Evolutionary conservation across 2,113 vertebrate species (phyloP).

Genomic region (Labrus mixtus): DNA sequence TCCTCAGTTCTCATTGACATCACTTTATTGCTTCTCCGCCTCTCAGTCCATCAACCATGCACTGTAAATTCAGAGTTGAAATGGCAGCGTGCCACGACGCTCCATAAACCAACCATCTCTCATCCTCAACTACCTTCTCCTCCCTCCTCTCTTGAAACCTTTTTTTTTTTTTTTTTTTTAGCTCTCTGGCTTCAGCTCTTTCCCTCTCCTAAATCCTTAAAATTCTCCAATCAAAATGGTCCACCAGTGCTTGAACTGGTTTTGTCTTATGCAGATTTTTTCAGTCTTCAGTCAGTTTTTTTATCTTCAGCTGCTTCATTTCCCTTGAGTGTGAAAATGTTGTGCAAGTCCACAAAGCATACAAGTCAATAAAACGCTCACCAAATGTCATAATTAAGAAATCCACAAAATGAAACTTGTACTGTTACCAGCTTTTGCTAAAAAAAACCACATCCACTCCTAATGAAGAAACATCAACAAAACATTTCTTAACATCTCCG

Average conservation of each 20-base stretch:
- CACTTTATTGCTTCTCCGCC: conserved; percentile 74
- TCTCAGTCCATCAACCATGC: conserved; percentile 60
- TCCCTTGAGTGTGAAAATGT: too few species aligned
- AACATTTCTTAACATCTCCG: too few species aligned
- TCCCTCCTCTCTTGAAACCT: neutral
- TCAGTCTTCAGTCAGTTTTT: neutral
- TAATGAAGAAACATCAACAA: too few species aligned
- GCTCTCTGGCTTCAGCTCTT: neutral
- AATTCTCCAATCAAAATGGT: neutral
- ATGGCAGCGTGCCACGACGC: conserved; percentile 56
- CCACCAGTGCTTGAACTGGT: too few species aligned
- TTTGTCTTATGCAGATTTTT: neutral
- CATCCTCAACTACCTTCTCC: conserved; percentile 11
- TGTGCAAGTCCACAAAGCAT: too few species aligned
- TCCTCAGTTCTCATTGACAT: conserved; percentile 74
- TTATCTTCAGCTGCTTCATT: too few species aligned
- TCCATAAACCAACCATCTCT: conserved; percentile 63
- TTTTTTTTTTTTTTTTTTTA: too few species aligned
- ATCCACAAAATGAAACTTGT: too few species aligned
- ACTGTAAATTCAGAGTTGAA: conserved; percentile 70
- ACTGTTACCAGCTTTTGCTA: too few species aligned
- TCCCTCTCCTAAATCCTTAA: conserved; percentile 18
- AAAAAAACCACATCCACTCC: too few species aligned
- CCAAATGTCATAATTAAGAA: too few species aligned
- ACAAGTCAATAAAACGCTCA: too few species aligned